These are phyloP conservation scores for Hoplostethus mediterraneus DNA, from an alignment of 2,797 vertebrate species.

Conservation along the genomic window DNA sequence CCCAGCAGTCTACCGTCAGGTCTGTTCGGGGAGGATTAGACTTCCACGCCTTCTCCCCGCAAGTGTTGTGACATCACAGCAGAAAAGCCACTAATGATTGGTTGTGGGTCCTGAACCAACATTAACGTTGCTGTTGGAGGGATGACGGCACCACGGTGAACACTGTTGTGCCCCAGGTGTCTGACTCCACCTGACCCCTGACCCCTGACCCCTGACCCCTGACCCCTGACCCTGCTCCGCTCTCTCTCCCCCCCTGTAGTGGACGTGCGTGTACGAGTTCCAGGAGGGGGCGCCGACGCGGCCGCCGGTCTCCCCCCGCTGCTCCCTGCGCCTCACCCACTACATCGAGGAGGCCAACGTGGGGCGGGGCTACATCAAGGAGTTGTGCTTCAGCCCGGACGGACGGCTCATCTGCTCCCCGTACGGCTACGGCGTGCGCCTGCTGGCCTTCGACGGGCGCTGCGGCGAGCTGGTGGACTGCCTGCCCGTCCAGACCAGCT, in stretches of 20 bases:
- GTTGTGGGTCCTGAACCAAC: neutral
- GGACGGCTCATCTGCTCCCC: conserved; percentile 98
- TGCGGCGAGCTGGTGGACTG: conserved; percentile 96
- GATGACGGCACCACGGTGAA: neutral
- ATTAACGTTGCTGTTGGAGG: no score
- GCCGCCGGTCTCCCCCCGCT: conserved; percentile 91
- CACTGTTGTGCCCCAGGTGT: neutral
- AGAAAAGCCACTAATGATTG: neutral
- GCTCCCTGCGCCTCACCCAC: conserved; percentile 95
- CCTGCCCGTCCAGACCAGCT: conserved; percentile 91
- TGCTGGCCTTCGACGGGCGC: conserved; percentile 93
- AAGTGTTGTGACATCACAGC: neutral
- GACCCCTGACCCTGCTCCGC: neutral
- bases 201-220: neutral
- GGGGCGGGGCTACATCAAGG: conserved; percentile 97
- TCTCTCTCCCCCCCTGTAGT: conserved; percentile 79
- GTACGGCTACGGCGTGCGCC: conserved; percentile 95
- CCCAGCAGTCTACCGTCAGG: no score
- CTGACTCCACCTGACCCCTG: no score
- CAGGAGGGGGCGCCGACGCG: conserved; percentile 94
- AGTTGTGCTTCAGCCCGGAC: conserved; percentile 98
- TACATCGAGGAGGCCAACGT: conserved; percentile 99
- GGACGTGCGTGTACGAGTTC: conserved; percentile 99
- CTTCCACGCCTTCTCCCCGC: no score
- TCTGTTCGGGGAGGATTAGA: no score